Percentiles rank a stretch among this genome's conserved stretches.
phyloP scores from a whole-genome alignment of 2,797 vertebrate genomes.

The Microctenopoma lineatum region DNA sequence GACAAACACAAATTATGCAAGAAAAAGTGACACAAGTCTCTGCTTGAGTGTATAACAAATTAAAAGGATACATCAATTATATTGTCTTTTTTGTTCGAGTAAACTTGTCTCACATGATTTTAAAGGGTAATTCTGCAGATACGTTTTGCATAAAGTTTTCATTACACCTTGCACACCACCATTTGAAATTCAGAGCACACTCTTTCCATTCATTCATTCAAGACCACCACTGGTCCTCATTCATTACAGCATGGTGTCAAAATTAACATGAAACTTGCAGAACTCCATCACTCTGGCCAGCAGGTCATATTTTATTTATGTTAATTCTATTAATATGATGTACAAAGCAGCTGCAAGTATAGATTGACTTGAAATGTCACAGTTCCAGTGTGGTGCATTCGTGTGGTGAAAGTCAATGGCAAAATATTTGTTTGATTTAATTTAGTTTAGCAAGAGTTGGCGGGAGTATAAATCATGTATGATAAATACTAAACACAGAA shows the following conservation, averaged over 20 bases:
- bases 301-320: not conserved
- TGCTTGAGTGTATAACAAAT: not conserved
- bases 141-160: not conserved
- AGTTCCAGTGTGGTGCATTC: not conserved
- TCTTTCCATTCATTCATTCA: not conserved
- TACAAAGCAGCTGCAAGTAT: not conserved
- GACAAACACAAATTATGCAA: not conserved
- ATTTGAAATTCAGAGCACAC: not conserved
- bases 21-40: slow-evolving; percentile 1
- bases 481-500: too few relatives aligned
- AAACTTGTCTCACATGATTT: not conserved
- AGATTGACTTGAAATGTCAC: not conserved
- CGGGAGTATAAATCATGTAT: not conserved
- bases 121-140: too few relatives aligned
- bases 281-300: not conserved
- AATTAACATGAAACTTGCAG: not conserved
- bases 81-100: not conserved
- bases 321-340: not conserved
- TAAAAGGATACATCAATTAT: not conserved
- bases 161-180: not conserved
- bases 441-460: not conserved
- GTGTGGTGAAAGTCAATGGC: not conserved
- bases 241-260: not conserved
- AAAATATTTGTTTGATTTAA: not conserved
- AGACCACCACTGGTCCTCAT: not conserved